Conservation (phyloP, 2,888 invertebrate species). For the Biston betularia region DNA sequence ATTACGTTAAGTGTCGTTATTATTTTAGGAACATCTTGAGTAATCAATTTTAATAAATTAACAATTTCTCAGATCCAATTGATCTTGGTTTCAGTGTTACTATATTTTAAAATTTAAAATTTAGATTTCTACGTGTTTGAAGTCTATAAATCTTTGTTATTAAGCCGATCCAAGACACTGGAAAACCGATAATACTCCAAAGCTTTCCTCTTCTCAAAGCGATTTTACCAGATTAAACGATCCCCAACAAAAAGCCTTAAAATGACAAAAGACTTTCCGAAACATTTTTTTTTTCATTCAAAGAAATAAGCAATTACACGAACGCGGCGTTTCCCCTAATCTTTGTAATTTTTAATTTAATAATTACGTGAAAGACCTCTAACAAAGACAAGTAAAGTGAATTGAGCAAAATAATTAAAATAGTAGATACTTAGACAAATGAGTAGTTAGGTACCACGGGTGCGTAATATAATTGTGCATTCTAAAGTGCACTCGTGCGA, state of each 20-base stretch:
- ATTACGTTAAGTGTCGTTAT: too few relatives aligned
- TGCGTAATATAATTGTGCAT: too few relatives aligned
- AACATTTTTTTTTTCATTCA: constrained; percentile 33
- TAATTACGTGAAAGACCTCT: constrained; percentile 34
- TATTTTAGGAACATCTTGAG: too few relatives aligned
- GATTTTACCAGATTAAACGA: constrained; percentile 37
- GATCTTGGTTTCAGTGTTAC: too few relatives aligned
- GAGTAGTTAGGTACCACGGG: too few relatives aligned
- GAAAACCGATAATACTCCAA: constrained; percentile 25
- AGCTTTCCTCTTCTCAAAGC: constrained; percentile 30
- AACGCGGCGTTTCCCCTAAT: constrained; percentile 32
- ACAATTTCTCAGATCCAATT: too few relatives aligned
- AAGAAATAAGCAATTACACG: constrained; percentile 35
- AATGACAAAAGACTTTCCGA: constrained; percentile 42
- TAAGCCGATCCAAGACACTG: constrained; percentile 15
- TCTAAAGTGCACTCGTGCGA: too few relatives aligned
- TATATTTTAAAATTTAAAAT: too few relatives aligned
- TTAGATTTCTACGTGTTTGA: not conserved
- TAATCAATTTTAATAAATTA: too few relatives aligned
- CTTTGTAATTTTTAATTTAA: constrained; percentile 35
- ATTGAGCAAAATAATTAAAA: not conserved
- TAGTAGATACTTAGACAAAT: not conserved
- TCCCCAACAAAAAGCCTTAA: constrained; percentile 40
- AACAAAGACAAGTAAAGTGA: constrained; percentile 3
- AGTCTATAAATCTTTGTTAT: not conserved